Evolutionary conservation across 2,888 invertebrate genomes (phyloP), one percentile per base, ranked within the genome.

Genomic region (Eupsilia transversa): DNA sequence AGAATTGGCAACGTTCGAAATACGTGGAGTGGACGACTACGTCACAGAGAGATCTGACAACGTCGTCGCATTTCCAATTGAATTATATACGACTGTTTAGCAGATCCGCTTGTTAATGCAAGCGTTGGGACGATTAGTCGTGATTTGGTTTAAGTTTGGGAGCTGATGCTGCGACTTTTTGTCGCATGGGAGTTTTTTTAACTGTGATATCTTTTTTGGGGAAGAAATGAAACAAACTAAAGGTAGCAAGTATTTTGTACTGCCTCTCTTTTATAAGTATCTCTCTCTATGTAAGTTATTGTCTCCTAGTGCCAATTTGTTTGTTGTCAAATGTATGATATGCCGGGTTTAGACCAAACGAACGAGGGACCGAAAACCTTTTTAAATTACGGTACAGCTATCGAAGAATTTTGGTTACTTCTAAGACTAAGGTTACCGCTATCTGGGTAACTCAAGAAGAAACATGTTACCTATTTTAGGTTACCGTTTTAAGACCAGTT

Each of bases 1-100:
- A 86, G 66, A 70, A 77, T 82, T 79, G 87, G 87, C 85, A 85
- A 75, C 87, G 74, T 71, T 27, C 52, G 27, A 82, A 86, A 85
- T 87, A 82, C 80, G 74, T 85, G 65, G 73, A 82, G 74, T 85
- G 65, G 73, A 82, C 78, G 66, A 27, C 41, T 63, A 82, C 87
- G 85, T 82, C 85, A 85, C 76, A 49, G n/a, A 14, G 68, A 71
- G 52, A 80, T 56, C 78, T 86, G 76, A 80, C 87, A 85, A 78
- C 77, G 67, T 68, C 64, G 74, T 80, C 72, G 69, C 75, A 76
- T 79, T 86, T 86, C 71, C 68, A 69, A 86, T 82, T 78, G 82
- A 86, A 80, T 82, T 76, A 74, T 76, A 63, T 61, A 49, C 74
- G 72, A 85, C 85, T 82, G 77, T 82, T 86, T 75, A 60, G 60